Base-by-base conservation (phyloP, 2,797 vertebrate genomes). In the Tamandua tetradactyla region DNA sequence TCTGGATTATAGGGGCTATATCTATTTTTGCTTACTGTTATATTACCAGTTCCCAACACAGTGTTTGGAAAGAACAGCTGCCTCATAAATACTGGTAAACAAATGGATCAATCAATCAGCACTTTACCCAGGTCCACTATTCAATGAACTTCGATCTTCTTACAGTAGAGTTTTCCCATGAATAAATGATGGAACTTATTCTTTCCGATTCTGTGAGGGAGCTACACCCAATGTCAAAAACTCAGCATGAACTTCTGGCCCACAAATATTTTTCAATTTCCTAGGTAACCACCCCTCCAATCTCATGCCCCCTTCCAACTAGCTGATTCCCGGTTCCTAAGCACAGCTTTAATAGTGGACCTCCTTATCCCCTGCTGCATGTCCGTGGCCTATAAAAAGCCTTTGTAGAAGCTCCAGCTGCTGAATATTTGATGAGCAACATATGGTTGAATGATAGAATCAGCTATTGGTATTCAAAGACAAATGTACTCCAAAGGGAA, bases 351-450 rank as follows among this genome's bases (percentile, higher is more conserved):
- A 57, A 94, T 82, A 62, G 18, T 71, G 15, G 15, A 37, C 62
- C 69, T 90, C 93, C 78, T 59, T 82, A 72, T 89, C 74, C 91
- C 93, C 90, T 79, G 42, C 52, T 68, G 85, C 62, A 44, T 62
- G 93, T 13, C 0, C 9, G 0, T 0, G 2, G 59, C 23, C 61
- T 93, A 61, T 68, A 95, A 96, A 97, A 97, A 90, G 74, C 87
- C 97, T 98, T 95, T 86, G 93, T 98, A 96, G 74, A 81, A 40
- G 90, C 87, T n/a, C 18, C 0, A 0, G 42, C 32, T 93, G 47
- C 94, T 98, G 96, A 98, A 98, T 98, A 98, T 97, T 98, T 98
- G 95, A 98, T 97, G 81, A 96, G 88, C 80, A 95, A 84, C 95
- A 95, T 97, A 96, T 95, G 96, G 92, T 52, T 97, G 87, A 95